A percentile compares a stretch with the other conserved stretches of the same genome.
phyloP scores from a whole-genome alignment of 2,888 invertebrate species.

The Frankliniella fusca region DNA sequence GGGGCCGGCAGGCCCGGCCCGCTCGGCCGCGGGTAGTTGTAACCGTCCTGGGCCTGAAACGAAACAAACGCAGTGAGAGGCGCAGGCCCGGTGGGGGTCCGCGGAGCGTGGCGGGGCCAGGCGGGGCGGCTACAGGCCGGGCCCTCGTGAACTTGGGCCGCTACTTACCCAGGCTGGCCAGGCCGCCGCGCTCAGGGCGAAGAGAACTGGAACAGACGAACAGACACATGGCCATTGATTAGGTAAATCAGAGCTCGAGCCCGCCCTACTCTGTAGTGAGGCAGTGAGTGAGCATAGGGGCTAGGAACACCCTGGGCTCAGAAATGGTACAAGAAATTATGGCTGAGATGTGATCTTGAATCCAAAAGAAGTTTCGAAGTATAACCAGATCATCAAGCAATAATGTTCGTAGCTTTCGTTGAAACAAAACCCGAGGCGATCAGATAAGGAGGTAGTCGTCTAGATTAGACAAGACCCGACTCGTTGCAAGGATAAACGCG shows the following conservation, averaged over 20 bases:
- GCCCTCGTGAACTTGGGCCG: background rate
- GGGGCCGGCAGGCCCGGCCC: slow-evolving; percentile 49
- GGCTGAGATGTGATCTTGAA: too few relatives aligned
- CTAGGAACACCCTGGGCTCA: too few relatives aligned
- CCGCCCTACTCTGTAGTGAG: background rate
- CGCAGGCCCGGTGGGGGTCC: background rate
- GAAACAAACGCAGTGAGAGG: slow-evolving; percentile 30
- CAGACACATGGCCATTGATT: background rate
- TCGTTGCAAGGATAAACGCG: too few relatives aligned
- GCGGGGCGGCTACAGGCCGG: too few relatives aligned
- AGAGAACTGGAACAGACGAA: slow-evolving; percentile 11
- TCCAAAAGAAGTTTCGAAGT: too few relatives aligned
- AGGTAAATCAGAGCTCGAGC: background rate
- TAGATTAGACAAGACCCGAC: too few relatives aligned
- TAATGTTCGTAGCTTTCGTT: too few relatives aligned
- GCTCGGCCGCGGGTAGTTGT: slow-evolving; percentile 68
- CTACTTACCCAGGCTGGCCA: background rate
- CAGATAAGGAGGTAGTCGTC: too few relatives aligned
- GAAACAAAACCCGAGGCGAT: too few relatives aligned
- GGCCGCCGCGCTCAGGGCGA: slow-evolving; percentile 7
- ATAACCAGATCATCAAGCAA: too few relatives aligned
- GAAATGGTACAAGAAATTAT: too few relatives aligned
- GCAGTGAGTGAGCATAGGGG: background rate
- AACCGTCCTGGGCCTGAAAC: slow-evolving; percentile 64
- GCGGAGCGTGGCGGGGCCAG: too few relatives aligned